Percentiles rank a stretch among this genome's conserved stretches.
Conservation (phyloP, 2,113 vertebrate genomes). For the Scolopax mira region DNA sequence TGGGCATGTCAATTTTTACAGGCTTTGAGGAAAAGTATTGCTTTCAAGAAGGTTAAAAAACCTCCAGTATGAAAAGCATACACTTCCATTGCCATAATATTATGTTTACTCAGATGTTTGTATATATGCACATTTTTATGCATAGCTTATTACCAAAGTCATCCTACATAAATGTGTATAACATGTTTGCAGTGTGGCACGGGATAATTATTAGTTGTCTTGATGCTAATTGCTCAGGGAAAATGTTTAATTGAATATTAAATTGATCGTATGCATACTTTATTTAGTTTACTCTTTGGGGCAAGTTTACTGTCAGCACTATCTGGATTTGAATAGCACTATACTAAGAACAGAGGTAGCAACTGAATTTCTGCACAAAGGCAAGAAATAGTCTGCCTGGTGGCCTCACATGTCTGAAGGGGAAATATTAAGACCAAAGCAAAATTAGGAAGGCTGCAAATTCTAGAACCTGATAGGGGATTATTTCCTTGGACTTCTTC, state of each 20-base stretch:
- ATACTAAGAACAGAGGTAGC: background rate
- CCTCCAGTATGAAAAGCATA: background rate
- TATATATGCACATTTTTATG: constrained; percentile 20
- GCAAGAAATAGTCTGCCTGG: background rate
- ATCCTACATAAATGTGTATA: constrained; percentile 13
- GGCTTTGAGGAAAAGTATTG: background rate
- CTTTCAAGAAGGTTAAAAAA: background rate
- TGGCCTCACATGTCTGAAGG: background rate
- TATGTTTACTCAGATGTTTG: constrained; percentile 17
- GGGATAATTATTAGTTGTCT: constrained; percentile 55
- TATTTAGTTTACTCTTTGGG: constrained; percentile 38
- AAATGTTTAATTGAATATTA: constrained; percentile 56
- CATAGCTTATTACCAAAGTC: constrained; percentile 31
- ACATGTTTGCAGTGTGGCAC: background rate
- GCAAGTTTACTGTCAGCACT: background rate
- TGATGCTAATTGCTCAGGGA: constrained; percentile 42
- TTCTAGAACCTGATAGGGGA: background rate
- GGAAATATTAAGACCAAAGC: background rate
- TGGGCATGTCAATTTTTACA: fast-evolving
- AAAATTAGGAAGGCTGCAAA: background rate
- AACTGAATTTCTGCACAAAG: background rate
- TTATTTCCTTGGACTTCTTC: background rate
- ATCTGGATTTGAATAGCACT: background rate
- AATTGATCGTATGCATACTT: constrained; percentile 36
- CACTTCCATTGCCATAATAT: background rate